phyloP scores from a whole-genome alignment of 2,888 invertebrate genomes.

The Bombylius major region DNA sequence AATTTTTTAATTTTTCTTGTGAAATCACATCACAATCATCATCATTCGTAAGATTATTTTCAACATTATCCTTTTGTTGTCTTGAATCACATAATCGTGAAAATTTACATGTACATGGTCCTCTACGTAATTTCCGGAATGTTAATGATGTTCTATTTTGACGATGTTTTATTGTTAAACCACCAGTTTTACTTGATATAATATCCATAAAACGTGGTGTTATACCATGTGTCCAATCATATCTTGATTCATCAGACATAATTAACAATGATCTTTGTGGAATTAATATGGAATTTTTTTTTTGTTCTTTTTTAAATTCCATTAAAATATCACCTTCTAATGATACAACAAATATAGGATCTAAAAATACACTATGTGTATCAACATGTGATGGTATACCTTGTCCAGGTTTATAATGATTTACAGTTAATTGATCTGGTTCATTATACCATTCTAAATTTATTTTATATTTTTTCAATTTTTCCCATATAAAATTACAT shows the following conservation, averaged over 20 bases:
- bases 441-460: conserved; percentile 32
- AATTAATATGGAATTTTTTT: conserved; percentile 44
- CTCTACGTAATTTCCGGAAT: conserved; percentile 47
- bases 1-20: conserved; percentile 26
- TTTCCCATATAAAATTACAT: conserved; percentile 51
- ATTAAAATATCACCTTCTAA: conserved; percentile 71
- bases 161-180: conserved; percentile 43
- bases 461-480: conserved; percentile 36
- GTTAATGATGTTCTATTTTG: conserved; percentile 69
- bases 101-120: conserved; percentile 51
- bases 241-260: conserved; percentile 68
- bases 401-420: conserved; percentile 73
- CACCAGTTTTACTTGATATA: conserved; percentile 41
- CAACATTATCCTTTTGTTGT: conserved; percentile 11
- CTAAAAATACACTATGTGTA: conserved; percentile 87
- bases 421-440: conserved; percentile 78
- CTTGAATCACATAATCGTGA: conserved; percentile 54
- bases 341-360: conserved; percentile 77
- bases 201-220: conserved; percentile 71
- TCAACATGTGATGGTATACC: conserved; percentile 94
- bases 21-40: conserved; percentile 10
- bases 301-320: conserved; percentile 66
- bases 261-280: conserved; percentile 61
- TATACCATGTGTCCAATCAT: conserved; percentile 81
- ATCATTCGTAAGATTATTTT: conserved; percentile 18